These are phyloP conservation scores for Ciconia maguari DNA, from an alignment of 2,113 vertebrate species.

Conservation along the genomic window DNA sequence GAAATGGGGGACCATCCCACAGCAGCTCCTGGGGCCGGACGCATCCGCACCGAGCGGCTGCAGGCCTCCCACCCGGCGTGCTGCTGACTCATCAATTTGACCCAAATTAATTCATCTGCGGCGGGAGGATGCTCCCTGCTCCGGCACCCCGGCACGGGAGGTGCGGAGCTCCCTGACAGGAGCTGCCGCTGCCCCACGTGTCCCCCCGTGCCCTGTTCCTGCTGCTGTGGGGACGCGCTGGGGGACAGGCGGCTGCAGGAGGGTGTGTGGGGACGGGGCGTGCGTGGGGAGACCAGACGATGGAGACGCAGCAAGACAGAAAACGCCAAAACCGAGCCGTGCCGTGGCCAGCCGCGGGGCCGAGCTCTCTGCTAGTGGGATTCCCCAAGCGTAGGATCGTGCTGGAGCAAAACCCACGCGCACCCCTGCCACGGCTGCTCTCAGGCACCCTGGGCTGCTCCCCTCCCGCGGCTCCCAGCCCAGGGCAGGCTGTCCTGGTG, in stretches of 20 bases:
- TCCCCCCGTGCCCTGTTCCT: not conserved
- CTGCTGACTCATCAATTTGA: not conserved
- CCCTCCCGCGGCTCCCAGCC: not conserved
- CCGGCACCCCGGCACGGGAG: fast-evolving
- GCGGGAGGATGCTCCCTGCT: not conserved
- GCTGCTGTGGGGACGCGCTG: not conserved
- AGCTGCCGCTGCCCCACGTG: not conserved
- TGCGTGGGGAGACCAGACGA: fast-evolving
- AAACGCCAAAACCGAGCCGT: not conserved
- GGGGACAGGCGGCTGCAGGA: not conserved
- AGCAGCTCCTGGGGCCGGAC: fast-evolving
- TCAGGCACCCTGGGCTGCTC: not conserved
- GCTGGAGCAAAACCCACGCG: not conserved
- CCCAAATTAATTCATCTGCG: not conserved
- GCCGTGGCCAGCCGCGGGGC: fast-evolving
- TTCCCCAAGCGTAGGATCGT: fast-evolving
- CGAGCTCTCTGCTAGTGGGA: not conserved
- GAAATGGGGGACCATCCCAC: not conserved
- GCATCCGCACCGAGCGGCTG: fast-evolving
- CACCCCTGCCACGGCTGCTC: not conserved
- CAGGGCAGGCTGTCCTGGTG: fast-evolving
- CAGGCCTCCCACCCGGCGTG: fast-evolving
- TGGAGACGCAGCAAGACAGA: not conserved
- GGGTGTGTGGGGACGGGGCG: not conserved
- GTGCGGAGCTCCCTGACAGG: not conserved